A percentile compares a stretch with the other conserved stretches of the same genome.
Evolutionary conservation across 2,113 vertebrate genomes (phyloP).

Genomic region (Microtus pennsylvanicus): DNA sequence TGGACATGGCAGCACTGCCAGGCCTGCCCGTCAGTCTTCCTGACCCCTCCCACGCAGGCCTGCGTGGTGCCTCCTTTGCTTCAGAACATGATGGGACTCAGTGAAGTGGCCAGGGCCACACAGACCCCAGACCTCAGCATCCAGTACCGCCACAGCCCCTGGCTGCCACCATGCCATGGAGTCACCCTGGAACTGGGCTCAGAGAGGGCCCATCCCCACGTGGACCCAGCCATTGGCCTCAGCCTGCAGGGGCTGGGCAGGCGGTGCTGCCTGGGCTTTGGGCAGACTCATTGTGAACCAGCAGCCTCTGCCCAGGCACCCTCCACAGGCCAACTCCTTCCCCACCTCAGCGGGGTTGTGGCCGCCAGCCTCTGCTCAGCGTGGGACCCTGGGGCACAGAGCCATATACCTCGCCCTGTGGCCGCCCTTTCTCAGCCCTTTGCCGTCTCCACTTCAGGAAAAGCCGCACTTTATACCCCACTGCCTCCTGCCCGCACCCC

Average conservation of each 20-base stretch:
- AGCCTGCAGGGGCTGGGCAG: constrained; percentile 36
- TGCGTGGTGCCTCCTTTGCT: not conserved
- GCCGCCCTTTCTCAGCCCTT: not conserved
- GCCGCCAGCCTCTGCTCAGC: constrained; percentile 68
- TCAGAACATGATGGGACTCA: not conserved
- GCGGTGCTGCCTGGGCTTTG: not conserved
- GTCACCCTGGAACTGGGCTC: not conserved
- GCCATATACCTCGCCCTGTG: constrained; percentile 80
- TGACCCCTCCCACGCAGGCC: constrained; percentile 36
- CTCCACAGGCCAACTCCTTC: not conserved
- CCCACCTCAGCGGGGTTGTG: not conserved
- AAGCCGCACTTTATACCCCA: constrained; percentile 77
- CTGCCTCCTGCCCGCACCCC: not conserved
- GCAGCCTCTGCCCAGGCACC: constrained; percentile 53
- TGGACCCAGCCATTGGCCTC: not conserved
- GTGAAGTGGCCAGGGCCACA: not conserved
- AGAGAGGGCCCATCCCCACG: not conserved
- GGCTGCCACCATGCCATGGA: not conserved
- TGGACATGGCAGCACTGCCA: not conserved
- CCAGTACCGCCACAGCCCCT: not conserved
- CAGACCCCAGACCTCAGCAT: not conserved
- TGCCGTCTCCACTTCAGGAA: constrained; percentile 77
- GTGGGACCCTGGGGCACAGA: constrained; percentile 71
- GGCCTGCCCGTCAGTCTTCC: constrained; percentile 63
- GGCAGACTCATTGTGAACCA: constrained; percentile 53